Evolutionary conservation across 2,113 vertebrate species (phyloP).

Genomic region (Rhabdornis inornatus): DNA sequence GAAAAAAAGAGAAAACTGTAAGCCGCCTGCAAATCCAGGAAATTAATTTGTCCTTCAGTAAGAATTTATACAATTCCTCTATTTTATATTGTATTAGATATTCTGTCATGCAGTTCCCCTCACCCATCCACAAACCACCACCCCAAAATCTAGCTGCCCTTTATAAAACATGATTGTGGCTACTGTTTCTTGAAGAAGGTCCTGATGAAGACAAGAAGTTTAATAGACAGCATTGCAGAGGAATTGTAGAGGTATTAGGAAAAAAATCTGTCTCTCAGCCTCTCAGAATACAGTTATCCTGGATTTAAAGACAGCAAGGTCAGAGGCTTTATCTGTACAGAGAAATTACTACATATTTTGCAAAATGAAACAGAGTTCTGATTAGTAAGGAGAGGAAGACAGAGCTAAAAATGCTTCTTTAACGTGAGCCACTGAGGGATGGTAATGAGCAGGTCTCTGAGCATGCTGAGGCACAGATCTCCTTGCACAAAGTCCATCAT

Average conservation of each 20-base stretch:
- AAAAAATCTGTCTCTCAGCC: neutral
- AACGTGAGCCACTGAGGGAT: neutral
- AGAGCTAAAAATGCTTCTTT: neutral
- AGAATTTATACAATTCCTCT: neutral
- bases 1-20: neutral
- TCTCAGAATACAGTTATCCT: neutral
- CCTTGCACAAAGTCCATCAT: neutral
- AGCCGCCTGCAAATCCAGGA: neutral
- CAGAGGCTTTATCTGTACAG: neutral
- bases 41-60: neutral
- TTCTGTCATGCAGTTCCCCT: neutral
- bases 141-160: neutral
- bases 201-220: neutral
- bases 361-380: conserved; percentile 16
- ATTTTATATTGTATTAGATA: neutral
- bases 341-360: neutral
- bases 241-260: neutral
- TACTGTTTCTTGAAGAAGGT: neutral
- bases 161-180: neutral
- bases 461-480: neutral
- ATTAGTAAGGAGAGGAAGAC: neutral
- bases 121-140: neutral
- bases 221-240: neutral
- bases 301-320: neutral
- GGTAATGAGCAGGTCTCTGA: neutral